Percentiles rank a stretch among this genome's conserved stretches.
phyloP scores from a whole-genome alignment of 2,888 invertebrate species.

The Odontomyia ornata region DNA sequence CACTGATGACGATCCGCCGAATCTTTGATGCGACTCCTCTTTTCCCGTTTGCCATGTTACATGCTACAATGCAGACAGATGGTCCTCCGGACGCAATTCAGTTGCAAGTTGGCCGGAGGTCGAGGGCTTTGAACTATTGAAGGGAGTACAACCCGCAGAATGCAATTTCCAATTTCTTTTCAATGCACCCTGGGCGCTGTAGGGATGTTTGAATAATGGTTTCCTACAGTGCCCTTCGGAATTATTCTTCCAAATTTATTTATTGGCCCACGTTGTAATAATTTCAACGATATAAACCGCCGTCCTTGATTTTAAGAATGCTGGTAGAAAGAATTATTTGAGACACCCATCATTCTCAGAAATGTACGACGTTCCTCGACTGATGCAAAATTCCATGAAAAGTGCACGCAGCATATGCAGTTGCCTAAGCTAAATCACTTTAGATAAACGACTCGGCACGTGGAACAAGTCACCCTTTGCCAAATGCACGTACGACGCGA shows the following conservation, averaged over 20 bases:
- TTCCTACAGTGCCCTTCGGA: too few relatives aligned
- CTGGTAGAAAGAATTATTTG: too few relatives aligned
- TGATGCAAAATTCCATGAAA: neutral
- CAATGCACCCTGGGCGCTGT: neutral
- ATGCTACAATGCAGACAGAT: neutral
- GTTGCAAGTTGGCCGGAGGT: constrained; percentile 15
- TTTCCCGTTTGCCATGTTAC: neutral
- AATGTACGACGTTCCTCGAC: neutral
- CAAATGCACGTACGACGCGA: neutral
- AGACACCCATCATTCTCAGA: too few relatives aligned
- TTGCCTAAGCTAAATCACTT: neutral
- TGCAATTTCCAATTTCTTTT: constrained; percentile 14
- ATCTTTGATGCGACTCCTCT: neutral
- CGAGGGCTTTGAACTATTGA: neutral
- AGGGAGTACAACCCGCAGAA: neutral
- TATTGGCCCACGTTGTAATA: too few relatives aligned
- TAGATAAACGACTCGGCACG: neutral
- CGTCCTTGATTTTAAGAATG: too few relatives aligned
- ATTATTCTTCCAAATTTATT: too few relatives aligned
- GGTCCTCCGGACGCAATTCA: neutral
- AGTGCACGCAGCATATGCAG: neutral
- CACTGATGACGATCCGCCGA: neutral
- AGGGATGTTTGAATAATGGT: neutral
- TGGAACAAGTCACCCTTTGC: neutral
- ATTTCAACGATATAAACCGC: too few relatives aligned